These are phyloP conservation scores for Oreotrochilus melanogaster DNA, from an alignment of 2,113 vertebrate genomes.

Conservation along the genomic window DNA sequence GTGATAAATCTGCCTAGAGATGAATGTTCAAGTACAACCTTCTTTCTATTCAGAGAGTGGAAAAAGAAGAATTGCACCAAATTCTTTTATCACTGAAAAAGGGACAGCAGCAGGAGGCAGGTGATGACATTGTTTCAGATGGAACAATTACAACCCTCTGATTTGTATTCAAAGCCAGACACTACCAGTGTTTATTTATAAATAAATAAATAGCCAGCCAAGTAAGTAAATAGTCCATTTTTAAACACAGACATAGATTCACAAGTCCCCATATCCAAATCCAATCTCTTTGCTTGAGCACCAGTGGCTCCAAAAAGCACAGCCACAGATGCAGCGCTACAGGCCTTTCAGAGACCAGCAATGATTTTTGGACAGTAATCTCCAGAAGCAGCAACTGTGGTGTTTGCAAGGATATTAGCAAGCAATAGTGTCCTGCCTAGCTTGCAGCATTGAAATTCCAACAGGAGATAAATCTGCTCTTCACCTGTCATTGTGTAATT, in stretches of 20 bases:
- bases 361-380: slow-evolving; percentile 59
- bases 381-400: slow-evolving; percentile 45
- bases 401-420: slow-evolving; percentile 67
- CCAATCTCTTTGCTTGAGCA: not conserved
- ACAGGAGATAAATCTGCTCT: slow-evolving; percentile 62
- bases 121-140: slow-evolving; percentile 30
- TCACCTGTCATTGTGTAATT: slow-evolving; percentile 69
- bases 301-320: slow-evolving; percentile 11
- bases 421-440: slow-evolving; percentile 66
- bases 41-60: not conserved
- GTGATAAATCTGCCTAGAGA: slow-evolving; percentile 50
- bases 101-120: slow-evolving; percentile 17
- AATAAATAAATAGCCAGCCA: slow-evolving; percentile 64
- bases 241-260: slow-evolving; percentile 48
- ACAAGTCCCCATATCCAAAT: slow-evolving; percentile 27
- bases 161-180: slow-evolving; percentile 56
- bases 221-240: slow-evolving; percentile 44
- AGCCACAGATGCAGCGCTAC: slow-evolving; percentile 16
- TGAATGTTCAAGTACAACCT: slow-evolving; percentile 17
- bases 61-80: slow-evolving; percentile 30
- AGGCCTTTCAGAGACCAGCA: slow-evolving; percentile 34
- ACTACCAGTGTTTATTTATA: slow-evolving; percentile 57
- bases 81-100: slow-evolving; percentile 43
- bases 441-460: slow-evolving; percentile 69
- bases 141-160: slow-evolving; percentile 49